Conservation (phyloP, 2,888 invertebrate species). For the Didymodactylos carnosus region DNA sequence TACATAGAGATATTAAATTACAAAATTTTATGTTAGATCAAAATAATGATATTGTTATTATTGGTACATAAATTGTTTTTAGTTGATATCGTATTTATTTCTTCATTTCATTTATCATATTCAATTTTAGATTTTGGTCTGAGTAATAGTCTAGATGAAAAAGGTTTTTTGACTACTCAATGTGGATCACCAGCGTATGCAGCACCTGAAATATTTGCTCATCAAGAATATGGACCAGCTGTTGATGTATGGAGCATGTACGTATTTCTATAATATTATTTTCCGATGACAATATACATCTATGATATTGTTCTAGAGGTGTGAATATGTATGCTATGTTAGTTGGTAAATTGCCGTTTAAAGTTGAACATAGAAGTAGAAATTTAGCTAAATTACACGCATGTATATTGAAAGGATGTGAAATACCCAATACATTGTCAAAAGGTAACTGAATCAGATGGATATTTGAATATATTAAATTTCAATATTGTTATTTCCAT, state of each 20-base stretch:
- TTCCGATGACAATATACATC: background rate
- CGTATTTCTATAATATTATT: no score
- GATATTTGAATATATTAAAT: background rate
- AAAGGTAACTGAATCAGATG: conserved; percentile 17
- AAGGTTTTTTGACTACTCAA: conserved; percentile 22
- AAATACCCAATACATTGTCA: conserved; percentile 21
- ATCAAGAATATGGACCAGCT: conserved; percentile 23
- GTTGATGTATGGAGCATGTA: conserved; percentile 30
- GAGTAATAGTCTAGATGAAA: conserved; percentile 23
- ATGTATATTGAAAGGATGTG: conserved; percentile 22
- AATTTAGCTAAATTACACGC: conserved; percentile 22
- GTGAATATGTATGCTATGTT: conserved; percentile 26
- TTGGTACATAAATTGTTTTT: conserved; percentile 19
- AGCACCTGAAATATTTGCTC: conserved; percentile 19
- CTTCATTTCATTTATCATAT: background rate
- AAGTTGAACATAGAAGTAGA: conserved; percentile 19
- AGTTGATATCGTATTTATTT: background rate
- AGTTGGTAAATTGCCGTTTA: conserved; percentile 24
- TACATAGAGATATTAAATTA: conserved; percentile 24
- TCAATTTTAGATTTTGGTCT: conserved; percentile 24
- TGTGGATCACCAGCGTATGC: conserved; percentile 25
- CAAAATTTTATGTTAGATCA: conserved; percentile 25
- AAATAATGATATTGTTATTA: conserved; percentile 22
- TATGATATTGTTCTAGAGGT: conserved; percentile 19
- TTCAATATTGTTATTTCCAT: background rate